Conservation (phyloP, 2,113 vertebrate species). For the Tyrannus savana region DNA sequence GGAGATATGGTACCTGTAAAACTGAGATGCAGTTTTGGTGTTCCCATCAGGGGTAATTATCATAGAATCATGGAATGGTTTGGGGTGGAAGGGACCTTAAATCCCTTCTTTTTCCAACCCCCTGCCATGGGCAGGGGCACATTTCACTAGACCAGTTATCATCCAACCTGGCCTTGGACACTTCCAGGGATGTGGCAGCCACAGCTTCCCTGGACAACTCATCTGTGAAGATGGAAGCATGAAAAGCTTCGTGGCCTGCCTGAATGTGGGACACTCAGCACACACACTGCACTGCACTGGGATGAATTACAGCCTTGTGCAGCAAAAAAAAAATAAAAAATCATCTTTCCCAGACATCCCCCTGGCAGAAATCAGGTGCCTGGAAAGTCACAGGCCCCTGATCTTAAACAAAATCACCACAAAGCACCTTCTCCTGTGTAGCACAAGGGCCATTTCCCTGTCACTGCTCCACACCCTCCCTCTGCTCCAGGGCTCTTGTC, state of each 20-base stretch:
- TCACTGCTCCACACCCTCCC: not conserved
- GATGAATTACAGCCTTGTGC: not conserved
- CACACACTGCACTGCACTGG: not conserved
- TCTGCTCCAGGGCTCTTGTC: not conserved
- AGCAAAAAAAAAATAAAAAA: not conserved
- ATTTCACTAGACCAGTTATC: not conserved
- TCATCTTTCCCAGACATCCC: not conserved
- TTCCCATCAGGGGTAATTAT: not conserved
- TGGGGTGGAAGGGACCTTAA: not conserved
- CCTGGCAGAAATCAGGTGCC: not conserved
- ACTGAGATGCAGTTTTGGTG: not conserved
- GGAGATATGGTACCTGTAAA: not conserved
- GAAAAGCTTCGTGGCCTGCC: fast-evolving
- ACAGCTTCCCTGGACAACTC: not conserved
- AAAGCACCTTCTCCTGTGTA: not conserved
- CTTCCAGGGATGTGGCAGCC: not conserved
- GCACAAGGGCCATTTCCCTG: fast-evolving
- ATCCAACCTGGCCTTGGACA: not conserved
- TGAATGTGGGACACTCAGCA: fast-evolving
- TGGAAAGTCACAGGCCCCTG: not conserved
- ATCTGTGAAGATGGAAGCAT: not conserved
- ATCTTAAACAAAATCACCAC: not conserved
- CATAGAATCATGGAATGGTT: fast-evolving
- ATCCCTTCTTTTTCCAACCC: not conserved
- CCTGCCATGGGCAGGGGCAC: not conserved